Percentiles rank a stretch among this genome's conserved stretches.
These are phyloP conservation scores for Drosophila kuntzei DNA, from an alignment of 2,888 invertebrate species.

Conservation along the genomic window DNA sequence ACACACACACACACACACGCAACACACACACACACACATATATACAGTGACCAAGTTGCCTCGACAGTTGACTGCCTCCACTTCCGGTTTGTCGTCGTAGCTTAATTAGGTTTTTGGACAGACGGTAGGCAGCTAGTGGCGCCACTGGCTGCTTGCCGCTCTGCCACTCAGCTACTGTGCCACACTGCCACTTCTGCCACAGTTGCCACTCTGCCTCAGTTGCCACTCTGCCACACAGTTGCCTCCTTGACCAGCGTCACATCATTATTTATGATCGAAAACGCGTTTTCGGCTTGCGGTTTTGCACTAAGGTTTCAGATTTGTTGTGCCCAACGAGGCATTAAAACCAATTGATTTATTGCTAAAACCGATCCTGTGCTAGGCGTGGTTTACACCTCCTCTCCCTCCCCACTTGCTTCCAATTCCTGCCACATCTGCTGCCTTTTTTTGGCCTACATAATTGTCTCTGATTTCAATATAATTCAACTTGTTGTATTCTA, in stretches of 20 bases:
- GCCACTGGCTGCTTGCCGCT: constrained; percentile 42
- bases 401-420: neutral
- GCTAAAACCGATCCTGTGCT: constrained; percentile 27
- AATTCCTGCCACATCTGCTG: neutral
- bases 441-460: neutral
- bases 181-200: constrained; percentile 3
- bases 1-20: constrained; percentile 7
- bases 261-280: constrained; percentile 78
- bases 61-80: constrained; percentile 20
- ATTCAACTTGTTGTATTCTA: no score
- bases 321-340: constrained; percentile 62
- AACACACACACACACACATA: neutral
- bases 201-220: constrained; percentile 1
- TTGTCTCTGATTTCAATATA: constrained; percentile 13
- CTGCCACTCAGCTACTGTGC: constrained; percentile 18
- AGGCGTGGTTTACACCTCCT: neutral
- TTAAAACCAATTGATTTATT: constrained; percentile 79
- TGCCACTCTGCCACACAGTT: constrained; percentile 18
- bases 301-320: constrained; percentile 56
- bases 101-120: constrained; percentile 81
- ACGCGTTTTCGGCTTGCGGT: constrained; percentile 75
- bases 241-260: constrained; percentile 48
- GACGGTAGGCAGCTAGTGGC: constrained; percentile 43
- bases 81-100: constrained; percentile 60
- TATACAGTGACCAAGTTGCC: constrained; percentile 18